phyloP scores from a whole-genome alignment of 2,113 vertebrate genomes.

The Cathartes aura region DNA sequence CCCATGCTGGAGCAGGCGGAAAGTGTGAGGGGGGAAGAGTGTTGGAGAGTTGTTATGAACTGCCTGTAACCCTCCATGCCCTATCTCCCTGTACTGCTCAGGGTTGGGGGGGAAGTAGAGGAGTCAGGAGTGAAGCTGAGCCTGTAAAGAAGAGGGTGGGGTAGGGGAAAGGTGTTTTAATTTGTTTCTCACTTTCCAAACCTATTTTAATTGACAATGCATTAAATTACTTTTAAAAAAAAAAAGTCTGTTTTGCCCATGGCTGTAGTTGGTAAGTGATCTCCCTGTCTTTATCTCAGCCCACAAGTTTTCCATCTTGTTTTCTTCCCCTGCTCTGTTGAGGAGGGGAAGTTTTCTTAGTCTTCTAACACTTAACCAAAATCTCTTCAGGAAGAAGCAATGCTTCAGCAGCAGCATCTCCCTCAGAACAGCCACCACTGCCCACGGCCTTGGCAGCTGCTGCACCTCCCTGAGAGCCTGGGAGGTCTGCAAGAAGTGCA shows the following conservation, averaged over 20 bases:
- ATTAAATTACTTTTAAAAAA: background rate
- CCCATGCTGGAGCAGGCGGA: background rate
- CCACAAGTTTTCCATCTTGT: background rate
- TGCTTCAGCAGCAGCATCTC: background rate
- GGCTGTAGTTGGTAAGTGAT: background rate
- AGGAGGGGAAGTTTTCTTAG: background rate
- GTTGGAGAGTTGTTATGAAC: fast-evolving
- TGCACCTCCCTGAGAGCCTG: background rate
- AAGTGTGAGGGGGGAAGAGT: background rate
- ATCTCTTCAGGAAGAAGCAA: background rate
- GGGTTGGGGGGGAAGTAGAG: fast-evolving
- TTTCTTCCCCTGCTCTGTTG: background rate
- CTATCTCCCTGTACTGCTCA: fast-evolving
- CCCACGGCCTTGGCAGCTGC: background rate
- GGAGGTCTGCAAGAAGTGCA: background rate
- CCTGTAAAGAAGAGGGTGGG: background rate
- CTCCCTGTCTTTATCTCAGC: background rate
- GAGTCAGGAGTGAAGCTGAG: background rate
- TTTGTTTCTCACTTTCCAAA: background rate
- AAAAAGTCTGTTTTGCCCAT: background rate
- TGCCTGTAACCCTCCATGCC: background rate
- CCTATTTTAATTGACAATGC: background rate
- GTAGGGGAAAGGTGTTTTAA: background rate
- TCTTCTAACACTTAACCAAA: background rate
- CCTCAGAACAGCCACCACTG: background rate